Conservation (phyloP, 2,888 invertebrate genomes). For the Acleris literana region DNA sequence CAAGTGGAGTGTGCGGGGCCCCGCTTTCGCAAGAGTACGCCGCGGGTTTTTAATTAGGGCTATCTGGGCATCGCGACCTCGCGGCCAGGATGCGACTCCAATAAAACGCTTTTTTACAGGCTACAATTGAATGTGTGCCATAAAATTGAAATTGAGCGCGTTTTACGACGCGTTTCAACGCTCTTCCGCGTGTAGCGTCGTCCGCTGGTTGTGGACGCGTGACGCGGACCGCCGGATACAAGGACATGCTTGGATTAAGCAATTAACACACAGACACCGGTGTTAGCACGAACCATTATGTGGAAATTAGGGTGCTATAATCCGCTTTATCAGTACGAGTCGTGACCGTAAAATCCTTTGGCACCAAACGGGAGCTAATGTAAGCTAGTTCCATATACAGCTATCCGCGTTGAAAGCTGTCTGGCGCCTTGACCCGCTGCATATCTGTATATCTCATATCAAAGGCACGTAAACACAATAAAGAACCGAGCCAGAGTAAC, state of each 20-base stretch:
- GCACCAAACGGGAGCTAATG: constrained; percentile 66
- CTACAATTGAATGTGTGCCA: constrained; percentile 78
- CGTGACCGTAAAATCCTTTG: constrained; percentile 61
- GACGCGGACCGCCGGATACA: constrained; percentile 56
- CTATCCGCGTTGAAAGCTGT: constrained; percentile 74
- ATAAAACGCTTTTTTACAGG: constrained; percentile 81
- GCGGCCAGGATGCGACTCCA: constrained; percentile 77
- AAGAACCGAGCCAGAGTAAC: constrained; percentile 75
- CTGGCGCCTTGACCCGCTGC: constrained; percentile 76
- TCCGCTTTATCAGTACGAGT: constrained; percentile 59
- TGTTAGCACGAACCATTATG: constrained; percentile 62
- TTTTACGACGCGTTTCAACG: constrained; percentile 76
- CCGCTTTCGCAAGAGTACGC: constrained; percentile 71
- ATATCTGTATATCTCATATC: constrained; percentile 77
- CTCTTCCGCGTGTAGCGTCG: constrained; percentile 73
- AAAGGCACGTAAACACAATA: constrained; percentile 81
- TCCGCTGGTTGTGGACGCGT: constrained; percentile 64
- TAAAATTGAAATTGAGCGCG: constrained; percentile 79
- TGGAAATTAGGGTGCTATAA: constrained; percentile 62
- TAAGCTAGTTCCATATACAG: constrained; percentile 71
- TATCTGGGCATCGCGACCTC: constrained; percentile 75
- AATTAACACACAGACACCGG: constrained; percentile 62
- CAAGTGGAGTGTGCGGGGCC: constrained; percentile 56
- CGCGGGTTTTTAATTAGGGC: constrained; percentile 78
- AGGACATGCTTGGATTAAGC: constrained; percentile 71